A percentile compares a stretch with the other conserved stretches of the same genome.
Conservation (phyloP, 1,140 invertebrate genomes). For the Littorina saxatilis region DNA sequence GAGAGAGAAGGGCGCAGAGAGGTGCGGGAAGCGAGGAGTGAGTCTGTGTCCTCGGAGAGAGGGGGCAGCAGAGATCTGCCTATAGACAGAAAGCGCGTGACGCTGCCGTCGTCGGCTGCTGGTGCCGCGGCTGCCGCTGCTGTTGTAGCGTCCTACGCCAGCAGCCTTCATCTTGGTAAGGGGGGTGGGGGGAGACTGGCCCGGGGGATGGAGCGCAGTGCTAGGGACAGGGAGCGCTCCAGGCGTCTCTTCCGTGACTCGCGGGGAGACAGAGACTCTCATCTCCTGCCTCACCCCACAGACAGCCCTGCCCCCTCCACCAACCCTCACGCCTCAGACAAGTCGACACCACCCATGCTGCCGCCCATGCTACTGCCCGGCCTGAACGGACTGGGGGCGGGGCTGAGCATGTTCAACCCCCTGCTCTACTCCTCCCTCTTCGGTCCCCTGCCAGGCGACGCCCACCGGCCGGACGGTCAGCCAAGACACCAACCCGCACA, state of each 20-base stretch:
- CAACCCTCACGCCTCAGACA: not conserved
- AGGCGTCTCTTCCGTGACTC: conserved; percentile 75
- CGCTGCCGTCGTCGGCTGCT: not conserved
- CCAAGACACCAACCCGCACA: not conserved
- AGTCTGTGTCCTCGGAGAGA: not conserved
- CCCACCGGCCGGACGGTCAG: not conserved
- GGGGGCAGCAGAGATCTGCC: conserved; percentile 9
- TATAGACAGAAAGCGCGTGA: conserved; percentile 1
- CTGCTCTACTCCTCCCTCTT: conserved; percentile 42
- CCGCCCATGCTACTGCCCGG: conserved; percentile 16
- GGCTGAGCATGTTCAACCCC: conserved; percentile 30
- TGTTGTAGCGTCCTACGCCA: conserved; percentile 14
- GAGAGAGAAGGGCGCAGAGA: not conserved
- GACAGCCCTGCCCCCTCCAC: conserved; percentile 36
- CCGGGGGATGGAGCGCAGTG: not conserved
- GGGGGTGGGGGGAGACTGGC: no score
- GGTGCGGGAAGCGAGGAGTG: conserved; percentile 28
- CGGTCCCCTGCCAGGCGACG: conserved; percentile 2
- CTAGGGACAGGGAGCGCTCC: conserved; percentile 47
- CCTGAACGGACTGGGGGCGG: conserved; percentile 27
- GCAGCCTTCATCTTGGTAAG: not conserved
- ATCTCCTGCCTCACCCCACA: conserved; percentile 62
- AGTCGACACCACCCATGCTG: not conserved
- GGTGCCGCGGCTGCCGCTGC: not conserved
- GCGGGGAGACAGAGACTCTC: conserved; percentile 66